phyloP scores from a whole-genome alignment of 2,113 vertebrate genomes.

The Panthera tigris region DNA sequence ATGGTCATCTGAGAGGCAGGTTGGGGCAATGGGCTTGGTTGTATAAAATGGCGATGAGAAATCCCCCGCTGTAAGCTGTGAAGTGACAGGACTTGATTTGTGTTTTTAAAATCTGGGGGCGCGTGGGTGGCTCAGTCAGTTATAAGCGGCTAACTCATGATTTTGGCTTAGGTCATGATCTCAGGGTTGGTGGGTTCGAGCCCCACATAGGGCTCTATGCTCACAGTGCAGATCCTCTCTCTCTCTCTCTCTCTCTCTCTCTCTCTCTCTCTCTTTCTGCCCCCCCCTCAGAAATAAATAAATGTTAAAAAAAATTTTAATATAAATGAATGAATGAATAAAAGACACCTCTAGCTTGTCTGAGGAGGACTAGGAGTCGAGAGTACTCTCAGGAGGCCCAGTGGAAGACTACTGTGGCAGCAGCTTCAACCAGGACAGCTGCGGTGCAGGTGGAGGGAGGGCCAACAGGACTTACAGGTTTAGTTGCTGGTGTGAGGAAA shows the following conservation, averaged over 20 bases:
- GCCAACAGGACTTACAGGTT: not conserved
- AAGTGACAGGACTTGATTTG: not conserved
- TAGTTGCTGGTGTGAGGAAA: not conserved
- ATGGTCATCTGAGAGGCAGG: not conserved
- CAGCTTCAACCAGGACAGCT: not conserved
- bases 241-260: no score
- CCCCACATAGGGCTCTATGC: no score
- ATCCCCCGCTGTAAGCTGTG: not conserved
- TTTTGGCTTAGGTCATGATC: no score
- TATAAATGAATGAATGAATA: not conserved
- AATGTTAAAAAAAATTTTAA: no score
- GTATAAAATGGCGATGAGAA: not conserved
- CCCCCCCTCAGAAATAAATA: no score
- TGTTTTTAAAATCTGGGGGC: not conserved
- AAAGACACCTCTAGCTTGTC: not conserved
- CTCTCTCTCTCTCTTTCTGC: no score
- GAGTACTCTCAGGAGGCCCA: not conserved
- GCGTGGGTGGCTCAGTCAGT: no score
- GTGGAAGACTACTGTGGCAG: not conserved
- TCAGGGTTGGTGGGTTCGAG: no score
- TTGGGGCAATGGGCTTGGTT: not conserved
- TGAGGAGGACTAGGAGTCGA: not conserved
- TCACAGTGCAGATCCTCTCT: no score
- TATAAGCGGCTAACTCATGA: no score
- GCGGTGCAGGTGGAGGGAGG: fast-evolving